Evolutionary conservation across 2,797 vertebrate genomes (phyloP).

Genomic region (Amniataba percoides): DNA sequence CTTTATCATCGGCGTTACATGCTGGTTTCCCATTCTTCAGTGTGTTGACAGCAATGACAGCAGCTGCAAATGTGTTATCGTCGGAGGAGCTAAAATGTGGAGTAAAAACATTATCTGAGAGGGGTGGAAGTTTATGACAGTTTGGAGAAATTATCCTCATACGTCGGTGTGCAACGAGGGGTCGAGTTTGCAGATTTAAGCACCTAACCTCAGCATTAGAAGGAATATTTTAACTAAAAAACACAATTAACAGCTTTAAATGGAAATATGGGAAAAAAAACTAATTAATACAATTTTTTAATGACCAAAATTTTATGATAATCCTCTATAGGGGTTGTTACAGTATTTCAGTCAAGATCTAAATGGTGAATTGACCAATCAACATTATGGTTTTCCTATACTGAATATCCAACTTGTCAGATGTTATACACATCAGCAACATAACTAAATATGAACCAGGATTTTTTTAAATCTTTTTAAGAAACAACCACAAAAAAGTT

Average conservation of each 20-base stretch:
- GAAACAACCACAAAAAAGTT: neutral
- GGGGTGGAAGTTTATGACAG: neutral
- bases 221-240: neutral
- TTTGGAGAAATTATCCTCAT: neutral
- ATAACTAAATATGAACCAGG: neutral
- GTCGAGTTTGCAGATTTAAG: neutral
- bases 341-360: neutral
- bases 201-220: neutral
- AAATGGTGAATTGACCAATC: neutral
- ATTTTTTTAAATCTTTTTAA: neutral
- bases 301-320: neutral
- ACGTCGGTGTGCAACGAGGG: neutral
- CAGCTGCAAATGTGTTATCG: constrained; percentile 23
- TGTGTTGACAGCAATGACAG: constrained; percentile 38
- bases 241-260: neutral
- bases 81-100: neutral
- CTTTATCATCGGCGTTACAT: constrained; percentile 24
- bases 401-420: rapidly evolving
- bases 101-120: neutral
- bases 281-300: neutral
- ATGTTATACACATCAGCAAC: neutral
- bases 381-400: neutral
- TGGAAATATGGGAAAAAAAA: too few species aligned
- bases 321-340: neutral
- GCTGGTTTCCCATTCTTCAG: constrained; percentile 22